A percentile compares a stretch with the other conserved stretches of the same genome.
Conservation (phyloP, 1,140 invertebrate genomes). For the Anadara kagoshimensis region DNA sequence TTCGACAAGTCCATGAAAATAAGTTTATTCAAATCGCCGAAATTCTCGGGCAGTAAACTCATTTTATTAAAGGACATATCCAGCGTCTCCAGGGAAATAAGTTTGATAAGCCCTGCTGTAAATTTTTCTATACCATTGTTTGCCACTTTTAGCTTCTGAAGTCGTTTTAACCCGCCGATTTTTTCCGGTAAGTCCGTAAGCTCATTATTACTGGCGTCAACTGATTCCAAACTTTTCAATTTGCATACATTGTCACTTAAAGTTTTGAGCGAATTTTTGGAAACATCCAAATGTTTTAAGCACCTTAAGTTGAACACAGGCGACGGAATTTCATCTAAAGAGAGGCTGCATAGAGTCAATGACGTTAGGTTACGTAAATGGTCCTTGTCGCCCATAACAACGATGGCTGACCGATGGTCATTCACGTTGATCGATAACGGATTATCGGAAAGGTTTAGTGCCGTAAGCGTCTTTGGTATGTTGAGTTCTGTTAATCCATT, state of each 20-base stretch:
- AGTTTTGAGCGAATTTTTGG: conserved; percentile 59
- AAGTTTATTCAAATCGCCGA: conserved; percentile 63
- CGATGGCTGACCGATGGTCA: conserved; percentile 58
- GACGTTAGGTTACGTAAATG: conserved; percentile 61
- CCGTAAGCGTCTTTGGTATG: conserved; percentile 62
- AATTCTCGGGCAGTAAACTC: conserved; percentile 62
- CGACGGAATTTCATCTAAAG: conserved; percentile 65
- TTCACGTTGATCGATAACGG: conserved; percentile 59
- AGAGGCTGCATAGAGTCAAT: conserved; percentile 61
- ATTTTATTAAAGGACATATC: conserved; percentile 65
- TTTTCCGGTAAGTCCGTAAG: conserved; percentile 55
- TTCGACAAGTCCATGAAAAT: conserved; percentile 61
- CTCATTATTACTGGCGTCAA: conserved; percentile 59
- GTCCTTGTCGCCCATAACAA: conserved; percentile 66
- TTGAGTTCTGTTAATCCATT: conserved; percentile 66
- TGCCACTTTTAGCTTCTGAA: conserved; percentile 49
- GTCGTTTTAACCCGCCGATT: conserved; percentile 54
- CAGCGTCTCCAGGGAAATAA: conserved; percentile 57
- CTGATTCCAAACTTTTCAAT: conserved; percentile 52
- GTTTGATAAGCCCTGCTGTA: conserved; percentile 48
- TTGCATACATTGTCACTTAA: conserved; percentile 62
- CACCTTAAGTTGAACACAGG: conserved; percentile 63
- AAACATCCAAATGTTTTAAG: conserved; percentile 60
- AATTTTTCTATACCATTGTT: conserved; percentile 60
- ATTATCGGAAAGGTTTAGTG: conserved; percentile 66